Evolutionary conservation across 1,140 invertebrate species (phyloP), one percentile per base, ranked within the genome.

Genomic region (Chrysoperla carnea): DNA sequence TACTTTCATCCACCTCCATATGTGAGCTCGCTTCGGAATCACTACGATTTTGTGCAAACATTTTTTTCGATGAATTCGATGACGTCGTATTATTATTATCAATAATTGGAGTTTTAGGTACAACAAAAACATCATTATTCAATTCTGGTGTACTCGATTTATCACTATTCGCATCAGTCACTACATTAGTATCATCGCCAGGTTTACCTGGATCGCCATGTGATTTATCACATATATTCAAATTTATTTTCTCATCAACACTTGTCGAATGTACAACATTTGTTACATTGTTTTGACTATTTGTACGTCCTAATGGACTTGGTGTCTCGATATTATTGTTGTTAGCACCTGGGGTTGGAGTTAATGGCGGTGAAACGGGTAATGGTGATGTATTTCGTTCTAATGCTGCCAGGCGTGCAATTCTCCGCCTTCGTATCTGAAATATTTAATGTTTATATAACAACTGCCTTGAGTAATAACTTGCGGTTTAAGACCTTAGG

Each of bases 341-440:
- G 37, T 56, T 50, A 4, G 49, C 54, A 45, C 56, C 58, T 29
- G 55, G 58, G 13, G 58, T 56, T 37, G 58, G 50, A 39, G 60
- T 50, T 12, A 50, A 44, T 29, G 61, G 55, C 39, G 58, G 53
- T 39, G 58, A 56, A 37, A 53, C 48, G 29, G 56, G 53, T 29
- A 48, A 56, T 11, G 56, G 42, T 11, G 60, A 55, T 43, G 56
- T 53, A 37, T 55, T 58, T 29, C 58, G 61, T 38, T 65, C 64
- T 31, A 67, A 47, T 43, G 62, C 69, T 14, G 67, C 74, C 48
- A 83, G 59, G 31, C 76, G 68, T 6, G 76, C 78, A 48, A 83
- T 60, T 37, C 80, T 66, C 50, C 77, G 64, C 40, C 70, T 66
- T 36, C 80, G 69, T 52, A 83, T 80, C 80, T 83, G 52, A 23